Conservation (phyloP, 2,113 vertebrate species). For the Madoqua kirkii region DNA sequence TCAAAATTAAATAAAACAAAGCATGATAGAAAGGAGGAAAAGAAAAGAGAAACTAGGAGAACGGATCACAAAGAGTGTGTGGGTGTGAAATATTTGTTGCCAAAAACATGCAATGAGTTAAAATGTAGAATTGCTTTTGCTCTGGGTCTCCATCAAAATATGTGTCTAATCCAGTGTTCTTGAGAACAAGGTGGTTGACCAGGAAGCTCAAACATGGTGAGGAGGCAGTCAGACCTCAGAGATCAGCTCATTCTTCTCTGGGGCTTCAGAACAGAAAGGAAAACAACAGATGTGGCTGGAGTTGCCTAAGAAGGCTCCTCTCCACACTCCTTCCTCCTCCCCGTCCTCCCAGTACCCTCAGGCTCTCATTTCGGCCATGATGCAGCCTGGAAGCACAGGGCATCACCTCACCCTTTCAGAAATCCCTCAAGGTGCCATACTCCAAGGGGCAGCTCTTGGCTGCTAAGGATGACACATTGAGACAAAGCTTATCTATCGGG, state of each 20-base stretch:
- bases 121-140: background rate
- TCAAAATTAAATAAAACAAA: background rate
- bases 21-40: background rate
- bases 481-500: background rate
- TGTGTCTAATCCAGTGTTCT: background rate
- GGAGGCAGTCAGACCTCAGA: rapidly evolving
- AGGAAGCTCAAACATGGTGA: too few relatives aligned
- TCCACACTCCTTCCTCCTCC: rapidly evolving
- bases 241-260: rapidly evolving
- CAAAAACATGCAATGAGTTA: too few relatives aligned
- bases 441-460: background rate
- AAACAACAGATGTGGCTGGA: rapidly evolving
- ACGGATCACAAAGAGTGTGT: too few relatives aligned
- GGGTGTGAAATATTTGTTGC: background rate
- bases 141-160: background rate
- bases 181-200: background rate
- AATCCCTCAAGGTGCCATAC: background rate
- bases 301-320: background rate
- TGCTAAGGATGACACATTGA: rapidly evolving
- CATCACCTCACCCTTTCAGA: background rate
- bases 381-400: background rate
- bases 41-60: background rate
- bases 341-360: background rate
- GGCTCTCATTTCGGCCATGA: rapidly evolving
- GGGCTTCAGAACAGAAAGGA: background rate